Base-by-base conservation (phyloP, 2,888 invertebrate genomes). In the Petrophora chlorosata region DNA sequence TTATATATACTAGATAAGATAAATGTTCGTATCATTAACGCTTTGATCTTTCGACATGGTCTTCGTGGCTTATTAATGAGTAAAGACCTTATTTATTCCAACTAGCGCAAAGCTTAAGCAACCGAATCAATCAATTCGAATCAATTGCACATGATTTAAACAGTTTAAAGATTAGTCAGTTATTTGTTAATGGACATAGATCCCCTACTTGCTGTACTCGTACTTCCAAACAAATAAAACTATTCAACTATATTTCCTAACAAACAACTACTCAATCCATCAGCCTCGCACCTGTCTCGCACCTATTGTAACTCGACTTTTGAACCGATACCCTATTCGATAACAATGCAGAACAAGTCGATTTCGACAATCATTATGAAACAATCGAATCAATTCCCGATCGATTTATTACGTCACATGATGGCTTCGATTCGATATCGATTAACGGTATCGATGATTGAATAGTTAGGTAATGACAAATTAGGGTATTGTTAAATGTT, bases 351-450 rank as follows among this genome's bases (percentile, higher is more conserved):
- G 34, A 35, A 56, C 48, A 36, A 36, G 16, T 19, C 40, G 41
- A 66, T 72, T 68, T 68, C 70, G 52, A 59, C 61, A 63, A 60
- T 58, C 52, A 63, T 75, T 74, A 68, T 60, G 66, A 70, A 71
- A 73, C 67, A 65, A 70, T 67, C 65, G 65, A 66, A 66, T 39
- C 35, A 23, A 34, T 48, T 67, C 63, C 56, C 63, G 60, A 71
- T 65, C 58, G 45, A 65, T 53, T 62, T 40, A 69, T 78, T 77
- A 71, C 70, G 67, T 75, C 73, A 73, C 51, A 50, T 54, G 67
- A 69, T 70, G 69, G 59, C 66, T 61, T 62, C 33, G 23, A 64
- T 63, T 56, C 60, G 61, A 63, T 53, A 45, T 39, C 41, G 42
- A 44, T 54, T 43, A 47, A 38, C 32, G 23, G 17, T 43, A 47